Conservation (phyloP, 2,797 vertebrate species). For the Streptopelia turtur region DNA sequence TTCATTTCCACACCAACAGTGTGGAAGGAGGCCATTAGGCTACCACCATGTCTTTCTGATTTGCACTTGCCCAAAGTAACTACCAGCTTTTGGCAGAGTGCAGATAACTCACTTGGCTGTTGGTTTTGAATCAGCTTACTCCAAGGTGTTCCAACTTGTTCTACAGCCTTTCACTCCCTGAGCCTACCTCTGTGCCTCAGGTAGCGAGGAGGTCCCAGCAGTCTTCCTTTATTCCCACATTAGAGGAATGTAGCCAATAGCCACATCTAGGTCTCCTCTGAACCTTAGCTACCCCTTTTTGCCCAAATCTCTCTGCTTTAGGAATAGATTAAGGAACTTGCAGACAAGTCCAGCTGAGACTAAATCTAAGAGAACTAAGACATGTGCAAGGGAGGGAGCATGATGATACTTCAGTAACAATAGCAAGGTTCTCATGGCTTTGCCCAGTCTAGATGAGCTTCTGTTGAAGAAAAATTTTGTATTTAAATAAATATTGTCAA, state of each 20-base stretch:
- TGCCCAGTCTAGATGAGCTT: neutral
- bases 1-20: neutral
- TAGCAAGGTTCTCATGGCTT: neutral
- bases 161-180: neutral
- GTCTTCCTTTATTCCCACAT: neutral
- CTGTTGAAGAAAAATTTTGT: neutral
- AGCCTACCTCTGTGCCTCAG: accelerated
- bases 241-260: neutral
- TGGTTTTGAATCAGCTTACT: neutral
- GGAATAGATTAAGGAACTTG: neutral
- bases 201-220: neutral
- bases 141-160: neutral
- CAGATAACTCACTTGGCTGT: neutral
- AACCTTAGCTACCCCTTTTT: neutral
- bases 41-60: neutral
- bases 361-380: neutral
- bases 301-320: neutral
- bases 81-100: neutral
- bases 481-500: neutral
- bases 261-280: neutral
- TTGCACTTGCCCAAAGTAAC: neutral
- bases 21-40: neutral
- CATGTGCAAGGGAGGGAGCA: neutral
- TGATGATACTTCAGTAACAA: neutral
- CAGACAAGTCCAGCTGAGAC: neutral